phyloP scores from a whole-genome alignment of 2,113 vertebrate species.

The Barbus barbus region DNA sequence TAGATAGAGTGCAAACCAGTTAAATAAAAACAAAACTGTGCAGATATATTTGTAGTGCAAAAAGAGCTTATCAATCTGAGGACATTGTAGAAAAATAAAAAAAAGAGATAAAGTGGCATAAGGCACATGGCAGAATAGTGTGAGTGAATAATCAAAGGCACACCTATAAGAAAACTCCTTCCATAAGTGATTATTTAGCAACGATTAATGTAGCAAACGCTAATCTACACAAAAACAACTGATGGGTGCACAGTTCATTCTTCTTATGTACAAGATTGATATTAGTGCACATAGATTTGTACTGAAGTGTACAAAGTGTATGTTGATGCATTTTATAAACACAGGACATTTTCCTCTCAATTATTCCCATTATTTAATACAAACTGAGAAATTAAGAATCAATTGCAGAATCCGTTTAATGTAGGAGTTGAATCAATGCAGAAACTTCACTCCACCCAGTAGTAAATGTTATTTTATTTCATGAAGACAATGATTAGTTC shows the following conservation, averaged over 20 bases:
- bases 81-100: too few species aligned
- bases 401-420: not conserved
- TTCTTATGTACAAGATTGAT: not conserved
- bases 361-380: not conserved
- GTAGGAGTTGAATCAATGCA: not conserved
- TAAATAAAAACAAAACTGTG: too few species aligned
- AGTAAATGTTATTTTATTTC: conserved; percentile 2
- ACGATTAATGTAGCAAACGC: not conserved
- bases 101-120: too few species aligned
- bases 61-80: too few species aligned
- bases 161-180: not conserved
- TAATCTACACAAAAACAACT: too few species aligned
- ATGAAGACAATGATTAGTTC: not conserved
- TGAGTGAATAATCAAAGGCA: too few species aligned
- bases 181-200: not conserved
- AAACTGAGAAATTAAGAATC: not conserved
- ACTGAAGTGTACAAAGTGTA: not conserved
- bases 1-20: too few species aligned
- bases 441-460: not conserved
- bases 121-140: too few species aligned
- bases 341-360: not conserved
- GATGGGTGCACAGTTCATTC: too few species aligned
- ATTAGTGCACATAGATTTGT: not conserved
- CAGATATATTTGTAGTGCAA: too few species aligned
- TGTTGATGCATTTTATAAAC: not conserved